Base-by-base conservation (phyloP, 2,113 vertebrate genomes). In the Saguinus imperator region DNA sequence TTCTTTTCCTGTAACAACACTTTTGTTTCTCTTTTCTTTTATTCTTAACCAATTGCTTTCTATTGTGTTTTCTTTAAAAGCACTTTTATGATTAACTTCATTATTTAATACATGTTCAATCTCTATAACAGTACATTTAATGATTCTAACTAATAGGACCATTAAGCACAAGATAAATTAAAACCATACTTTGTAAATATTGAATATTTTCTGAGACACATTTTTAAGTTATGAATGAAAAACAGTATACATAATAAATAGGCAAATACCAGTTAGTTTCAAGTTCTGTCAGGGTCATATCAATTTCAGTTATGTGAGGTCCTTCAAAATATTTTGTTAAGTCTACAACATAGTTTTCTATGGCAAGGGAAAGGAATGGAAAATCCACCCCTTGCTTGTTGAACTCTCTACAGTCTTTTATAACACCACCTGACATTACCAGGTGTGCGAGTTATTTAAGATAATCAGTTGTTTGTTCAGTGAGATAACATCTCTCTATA, bases 401-500 rank as follows among this genome's bases (percentile, higher is more conserved):
- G 3, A 99, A n/a, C 37, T 81, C 11, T 68, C 5, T 40, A 3
- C 17, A 20, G n/a, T 70, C 58, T 83, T 57, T 83, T 57, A 27
- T 50, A 43, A 48, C 32, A 50, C 3, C 98, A 45, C n/a, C 99
- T 0, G 99, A 99, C 11, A 98, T 98, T 91, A 99, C 17, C 95
- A 98, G 98, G 48, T 99, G 98, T 2, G 98, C 99, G 11, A 99
- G 98, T 73, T 98, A 97, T 32, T 99, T 98, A 97, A 99, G 94
- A 96, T 99, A 99, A 68, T 94, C 98, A 0, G 98, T 99, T 82
- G 99, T 98, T 98, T 98, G 99, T 96, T 99, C 99, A 45, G 99
- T 99, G 92, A 99, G 40, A 98, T 99, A 98, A 93, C 32, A 99
- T 97, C 97, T 99, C 99, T 97, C 98, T 99, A 79, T 98, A 97